Evolutionary conservation across 1,140 invertebrate genomes (phyloP).

Genomic region (Palaemon carinicauda): DNA sequence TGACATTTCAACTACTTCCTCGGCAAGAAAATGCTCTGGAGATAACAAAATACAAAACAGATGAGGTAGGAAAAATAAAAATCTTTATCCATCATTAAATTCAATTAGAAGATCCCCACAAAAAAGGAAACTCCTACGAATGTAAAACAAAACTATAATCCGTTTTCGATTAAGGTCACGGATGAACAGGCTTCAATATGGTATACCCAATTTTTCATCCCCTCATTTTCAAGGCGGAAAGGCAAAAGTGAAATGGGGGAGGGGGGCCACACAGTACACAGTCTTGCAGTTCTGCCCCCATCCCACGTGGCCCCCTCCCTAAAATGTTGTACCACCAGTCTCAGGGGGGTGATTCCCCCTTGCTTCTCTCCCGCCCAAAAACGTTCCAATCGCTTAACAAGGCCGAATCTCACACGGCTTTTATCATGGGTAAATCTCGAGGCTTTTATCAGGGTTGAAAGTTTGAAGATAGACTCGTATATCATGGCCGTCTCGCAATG

Average conservation of each 20-base stretch:
- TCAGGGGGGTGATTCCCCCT: background rate
- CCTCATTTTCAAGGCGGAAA: background rate
- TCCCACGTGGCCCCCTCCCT: background rate
- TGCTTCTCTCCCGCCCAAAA: background rate
- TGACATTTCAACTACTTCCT: too few relatives aligned
- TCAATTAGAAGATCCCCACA: too few relatives aligned
- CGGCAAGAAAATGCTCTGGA: too few relatives aligned
- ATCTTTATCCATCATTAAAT: too few relatives aligned
- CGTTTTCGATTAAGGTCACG: background rate
- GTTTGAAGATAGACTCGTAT: background rate
- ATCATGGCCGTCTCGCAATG: background rate
- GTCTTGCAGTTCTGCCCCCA: background rate
- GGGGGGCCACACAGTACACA: background rate
- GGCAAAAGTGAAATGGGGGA: background rate
- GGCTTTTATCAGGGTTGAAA: too few relatives aligned
- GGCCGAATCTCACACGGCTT: background rate
- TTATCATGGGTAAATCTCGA: background rate
- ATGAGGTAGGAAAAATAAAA: too few relatives aligned
- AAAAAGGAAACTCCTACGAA: too few relatives aligned
- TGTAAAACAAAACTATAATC: background rate
- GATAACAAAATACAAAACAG: too few relatives aligned
- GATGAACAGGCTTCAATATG: background rate
- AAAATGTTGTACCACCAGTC: background rate
- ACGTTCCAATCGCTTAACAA: constrained; percentile 10
- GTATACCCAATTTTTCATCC: background rate